These are phyloP conservation scores for Peromyscus eremicus DNA, from an alignment of 2,797 vertebrate species.

Conservation along the genomic window DNA sequence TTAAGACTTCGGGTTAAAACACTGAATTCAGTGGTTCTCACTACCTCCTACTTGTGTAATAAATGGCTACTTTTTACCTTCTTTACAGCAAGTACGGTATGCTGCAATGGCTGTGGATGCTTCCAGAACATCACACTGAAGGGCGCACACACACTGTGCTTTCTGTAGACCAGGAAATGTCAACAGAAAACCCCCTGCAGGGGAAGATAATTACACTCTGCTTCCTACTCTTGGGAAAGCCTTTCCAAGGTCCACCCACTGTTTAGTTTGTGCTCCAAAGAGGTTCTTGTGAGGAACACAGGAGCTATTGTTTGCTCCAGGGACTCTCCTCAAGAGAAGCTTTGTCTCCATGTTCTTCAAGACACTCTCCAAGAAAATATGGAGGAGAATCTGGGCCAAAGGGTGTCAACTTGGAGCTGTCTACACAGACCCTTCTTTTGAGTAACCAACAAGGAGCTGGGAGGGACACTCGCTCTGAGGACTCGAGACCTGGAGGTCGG, in stretches of 20 bases:
- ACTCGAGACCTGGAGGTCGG: neutral
- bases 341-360: constrained; percentile 54
- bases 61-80: neutral
- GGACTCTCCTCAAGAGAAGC: constrained; percentile 51
- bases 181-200: neutral
- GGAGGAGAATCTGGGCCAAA: neutral
- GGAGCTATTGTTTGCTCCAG: constrained; percentile 60
- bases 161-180: constrained; percentile 41
- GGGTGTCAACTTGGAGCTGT: neutral
- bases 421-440: constrained; percentile 36
- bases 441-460: neutral
- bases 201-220: constrained; percentile 48
- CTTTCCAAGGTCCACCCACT: constrained; percentile 72
- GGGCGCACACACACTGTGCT: neutral
- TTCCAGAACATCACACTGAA: neutral
- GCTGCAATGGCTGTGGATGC: neutral
- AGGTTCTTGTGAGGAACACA: constrained; percentile 71
- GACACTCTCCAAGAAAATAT: constrained; percentile 54
- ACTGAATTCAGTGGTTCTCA: neutral
- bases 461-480: neutral
- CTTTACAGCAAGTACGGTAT: neutral
- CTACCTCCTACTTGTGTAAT: neutral
- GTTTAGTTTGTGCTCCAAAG: constrained; percentile 70
- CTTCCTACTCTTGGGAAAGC: constrained; percentile 74
- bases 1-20: neutral